Base-by-base conservation (phyloP, 2,888 invertebrate genomes). In the Caprella mutica region DNA sequence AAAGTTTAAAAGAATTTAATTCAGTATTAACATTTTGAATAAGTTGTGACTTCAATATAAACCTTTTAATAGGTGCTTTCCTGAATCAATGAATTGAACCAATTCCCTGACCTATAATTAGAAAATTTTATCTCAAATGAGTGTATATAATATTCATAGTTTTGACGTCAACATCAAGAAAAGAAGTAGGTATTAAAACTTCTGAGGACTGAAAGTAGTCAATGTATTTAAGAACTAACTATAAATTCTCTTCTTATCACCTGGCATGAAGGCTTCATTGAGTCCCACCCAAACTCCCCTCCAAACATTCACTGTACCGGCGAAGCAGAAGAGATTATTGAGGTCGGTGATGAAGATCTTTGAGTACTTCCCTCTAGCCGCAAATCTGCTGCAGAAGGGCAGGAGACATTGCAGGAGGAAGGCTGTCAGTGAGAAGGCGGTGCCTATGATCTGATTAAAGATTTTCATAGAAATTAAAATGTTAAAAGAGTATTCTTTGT, bases 341-440 rank as follows among this genome's bases (percentile, higher is more conserved):
- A 78, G 70, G 5, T 83, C 76, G 9, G 86, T 86, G 61, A 78
- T 77, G 3, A 85, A 74, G 52, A 81, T 77, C 61, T 82, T 79
- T n/a, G n/a, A n/a, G n/a, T n/a, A n/a, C n/a, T n/a, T n/a, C n/a
- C n/a, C n/a, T n/a, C n/a, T n/a, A n/a, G n/a, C n/a, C n/a, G n/a
- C n/a, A n/a, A n/a, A n/a, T 52, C 84, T 85, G 5, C 81, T 75
- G 76, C 82, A 82, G 5, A 48, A 54, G 65, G 83, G 79, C 73
- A 86, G 81, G 9, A 82, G 73, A 0, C 85, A 84, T 72, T 89
- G 89, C 19, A 85, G 74, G 0, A 80, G 75, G 71, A 87, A 88
- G 24, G 86, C 83, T 51, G 83, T 72, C 52, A 81, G 77, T 3
- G 86, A 85, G 38, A 85, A 73, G 12, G 77, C 75, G 72, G 89